Percentiles rank a stretch among this genome's conserved stretches.
phyloP scores from a whole-genome alignment of 2,888 invertebrate genomes.

The Megamerina dolium region DNA sequence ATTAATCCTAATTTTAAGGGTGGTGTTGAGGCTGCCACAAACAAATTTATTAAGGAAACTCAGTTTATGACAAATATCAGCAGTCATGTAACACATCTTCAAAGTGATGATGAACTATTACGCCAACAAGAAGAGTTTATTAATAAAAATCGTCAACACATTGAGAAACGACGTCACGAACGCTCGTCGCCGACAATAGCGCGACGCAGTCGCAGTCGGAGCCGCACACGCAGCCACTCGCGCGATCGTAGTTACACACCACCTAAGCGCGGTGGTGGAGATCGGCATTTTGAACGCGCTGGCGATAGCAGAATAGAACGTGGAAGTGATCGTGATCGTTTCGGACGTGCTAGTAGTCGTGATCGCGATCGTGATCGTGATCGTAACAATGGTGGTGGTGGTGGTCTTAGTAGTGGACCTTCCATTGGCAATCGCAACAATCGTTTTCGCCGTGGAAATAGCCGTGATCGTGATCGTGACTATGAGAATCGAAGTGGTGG shows the following conservation, averaged over 20 bases:
- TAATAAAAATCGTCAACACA: slow-evolving; percentile 48
- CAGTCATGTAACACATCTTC: slow-evolving; percentile 31
- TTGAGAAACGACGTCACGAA: slow-evolving; percentile 47
- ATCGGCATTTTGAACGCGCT: slow-evolving; percentile 26
- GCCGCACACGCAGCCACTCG: slow-evolving; percentile 36
- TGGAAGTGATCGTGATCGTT: slow-evolving; percentile 18
- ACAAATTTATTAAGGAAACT: slow-evolving; percentile 49
- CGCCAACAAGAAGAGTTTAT: slow-evolving; percentile 50
- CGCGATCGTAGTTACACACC: slow-evolving; percentile 49
- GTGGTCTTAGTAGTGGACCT: slow-evolving; percentile 14
- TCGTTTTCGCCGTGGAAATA: slow-evolving; percentile 36
- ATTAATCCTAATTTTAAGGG: slow-evolving; percentile 51
- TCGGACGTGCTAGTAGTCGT: slow-evolving; percentile 25
- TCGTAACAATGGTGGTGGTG: slow-evolving; percentile 20
- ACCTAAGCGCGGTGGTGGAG: slow-evolving; percentile 27
- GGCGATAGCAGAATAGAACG: slow-evolving; percentile 31
- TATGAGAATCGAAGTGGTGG: slow-evolving; percentile 33
- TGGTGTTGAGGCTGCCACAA: slow-evolving; percentile 49
- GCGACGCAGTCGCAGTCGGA: slow-evolving; percentile 33
- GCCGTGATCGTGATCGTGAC: slow-evolving; percentile 36
- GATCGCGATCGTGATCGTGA: slow-evolving; percentile 29
- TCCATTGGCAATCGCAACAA: slow-evolving; percentile 22
- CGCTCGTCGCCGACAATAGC: slow-evolving; percentile 32
- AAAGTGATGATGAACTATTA: slow-evolving; percentile 46
- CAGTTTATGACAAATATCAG: slow-evolving; percentile 47